Conservation (phyloP, 2,797 vertebrate species). For the Hypotaenidia okinawae region DNA sequence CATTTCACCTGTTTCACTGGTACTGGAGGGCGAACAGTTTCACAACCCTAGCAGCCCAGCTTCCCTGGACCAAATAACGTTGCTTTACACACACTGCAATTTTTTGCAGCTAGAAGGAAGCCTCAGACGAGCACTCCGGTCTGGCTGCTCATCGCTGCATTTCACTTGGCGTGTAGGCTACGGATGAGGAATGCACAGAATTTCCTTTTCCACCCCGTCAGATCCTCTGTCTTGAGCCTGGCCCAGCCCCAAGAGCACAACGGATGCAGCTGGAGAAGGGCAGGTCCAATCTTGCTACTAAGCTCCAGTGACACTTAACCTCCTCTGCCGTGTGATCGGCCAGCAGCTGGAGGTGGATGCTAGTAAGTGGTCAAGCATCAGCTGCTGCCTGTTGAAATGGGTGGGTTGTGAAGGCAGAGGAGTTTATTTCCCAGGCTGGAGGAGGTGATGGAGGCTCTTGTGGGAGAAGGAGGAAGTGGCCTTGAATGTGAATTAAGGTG, state of each 20-base stretch:
- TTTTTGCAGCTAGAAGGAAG: background rate
- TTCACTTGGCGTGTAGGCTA: constrained; percentile 64
- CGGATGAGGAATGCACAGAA: constrained; percentile 74
- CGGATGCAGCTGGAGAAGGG: constrained; percentile 78
- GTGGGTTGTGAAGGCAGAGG: background rate
- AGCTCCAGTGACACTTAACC: constrained; percentile 59
- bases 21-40: background rate
- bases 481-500: background rate
- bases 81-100: background rate
- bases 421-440: background rate
- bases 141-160: constrained; percentile 41
- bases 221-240: constrained; percentile 75
- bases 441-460: background rate
- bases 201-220: constrained; percentile 76
- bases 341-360: constrained; percentile 19
- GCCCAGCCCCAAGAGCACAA: constrained; percentile 68
- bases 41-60: background rate
- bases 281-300: constrained; percentile 57
- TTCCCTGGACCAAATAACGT: background rate
- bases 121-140: background rate
- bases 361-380: background rate
- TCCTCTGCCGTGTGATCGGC: constrained; percentile 18
- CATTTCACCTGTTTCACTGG: constrained; percentile 20
- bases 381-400: constrained; percentile 44
- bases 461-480: background rate